phyloP scores from a whole-genome alignment of 2,888 invertebrate genomes.

The Masnerella sp. region DNA sequence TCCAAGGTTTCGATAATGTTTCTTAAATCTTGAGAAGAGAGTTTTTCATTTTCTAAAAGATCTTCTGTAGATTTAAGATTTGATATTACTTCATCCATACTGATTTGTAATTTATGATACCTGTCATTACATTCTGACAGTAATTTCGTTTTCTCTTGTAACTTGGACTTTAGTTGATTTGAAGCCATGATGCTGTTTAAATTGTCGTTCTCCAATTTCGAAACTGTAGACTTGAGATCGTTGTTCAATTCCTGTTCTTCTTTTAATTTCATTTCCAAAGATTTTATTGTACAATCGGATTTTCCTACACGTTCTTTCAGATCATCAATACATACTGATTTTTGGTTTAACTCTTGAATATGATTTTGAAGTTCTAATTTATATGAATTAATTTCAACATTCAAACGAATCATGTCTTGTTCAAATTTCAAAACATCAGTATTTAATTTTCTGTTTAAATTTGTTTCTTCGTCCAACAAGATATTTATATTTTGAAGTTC shows the following conservation, averaged over 20 bases:
- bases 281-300: not conserved
- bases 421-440: not conserved
- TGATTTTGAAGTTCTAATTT: not conserved
- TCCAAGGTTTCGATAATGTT: slow-evolving; percentile 5
- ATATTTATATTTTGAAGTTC: slow-evolving; percentile 10
- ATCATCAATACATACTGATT: not conserved
- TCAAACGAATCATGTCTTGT: not conserved
- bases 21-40: not conserved
- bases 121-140: slow-evolving; percentile 7
- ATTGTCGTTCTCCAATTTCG: slow-evolving; percentile 27
- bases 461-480: slow-evolving; percentile 18
- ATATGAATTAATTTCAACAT: not conserved
- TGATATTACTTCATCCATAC: slow-evolving; percentile 23
- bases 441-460: slow-evolving; percentile 1
- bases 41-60: slow-evolving; percentile 6
- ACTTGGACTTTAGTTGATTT: slow-evolving; percentile 18
- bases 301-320: not conserved
- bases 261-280: slow-evolving; percentile 1
- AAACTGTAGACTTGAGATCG: slow-evolving; percentile 1
- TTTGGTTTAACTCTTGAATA: not conserved
- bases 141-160: slow-evolving; percentile 16
- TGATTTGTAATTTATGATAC: slow-evolving; percentile 21
- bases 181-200: not conserved
- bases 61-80: slow-evolving; percentile 3
- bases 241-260: not conserved